Conservation (phyloP, 2,113 vertebrate species). For the Erythrocercus mccallii region DNA sequence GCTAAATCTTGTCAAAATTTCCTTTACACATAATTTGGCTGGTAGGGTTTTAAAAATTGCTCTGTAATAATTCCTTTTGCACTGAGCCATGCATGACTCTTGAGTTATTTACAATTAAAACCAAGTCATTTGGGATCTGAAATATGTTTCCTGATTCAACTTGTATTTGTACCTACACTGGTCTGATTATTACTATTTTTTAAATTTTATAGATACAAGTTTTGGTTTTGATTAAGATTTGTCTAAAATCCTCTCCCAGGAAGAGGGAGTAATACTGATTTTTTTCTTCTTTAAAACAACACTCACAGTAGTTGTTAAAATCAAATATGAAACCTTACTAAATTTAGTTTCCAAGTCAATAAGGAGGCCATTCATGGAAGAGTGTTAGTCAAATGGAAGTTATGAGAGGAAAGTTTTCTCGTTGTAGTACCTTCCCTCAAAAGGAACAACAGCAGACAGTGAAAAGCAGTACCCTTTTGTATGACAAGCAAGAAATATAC, state of each 20-base stretch:
- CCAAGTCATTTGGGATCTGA: not conserved
- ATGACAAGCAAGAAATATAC: not conserved
- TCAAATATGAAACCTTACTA: not conserved
- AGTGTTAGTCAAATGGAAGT: not conserved
- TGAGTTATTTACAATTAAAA: not conserved
- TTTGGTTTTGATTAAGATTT: not conserved
- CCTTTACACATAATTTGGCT: constrained; percentile 9
- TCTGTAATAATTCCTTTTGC: not conserved
- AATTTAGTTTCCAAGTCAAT: not conserved
- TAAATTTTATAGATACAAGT: not conserved
- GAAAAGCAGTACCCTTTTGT: not conserved
- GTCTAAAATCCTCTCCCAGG: not conserved
- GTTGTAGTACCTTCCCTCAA: not conserved
- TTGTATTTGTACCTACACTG: not conserved
- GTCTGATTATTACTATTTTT: not conserved
- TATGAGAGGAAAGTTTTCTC: not conserved
- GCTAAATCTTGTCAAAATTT: constrained; percentile 24
- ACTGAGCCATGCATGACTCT: not conserved
- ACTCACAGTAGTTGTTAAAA: not conserved
- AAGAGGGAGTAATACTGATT: not conserved
- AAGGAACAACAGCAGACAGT: not conserved
- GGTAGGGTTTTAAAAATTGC: not conserved
- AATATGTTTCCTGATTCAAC: not conserved
- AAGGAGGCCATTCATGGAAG: not conserved
- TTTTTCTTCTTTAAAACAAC: not conserved